A percentile compares a stretch with the other conserved stretches of the same genome.
Conservation (phyloP, 2,113 vertebrate genomes). For the Chaetorhynchus papuensis region DNA sequence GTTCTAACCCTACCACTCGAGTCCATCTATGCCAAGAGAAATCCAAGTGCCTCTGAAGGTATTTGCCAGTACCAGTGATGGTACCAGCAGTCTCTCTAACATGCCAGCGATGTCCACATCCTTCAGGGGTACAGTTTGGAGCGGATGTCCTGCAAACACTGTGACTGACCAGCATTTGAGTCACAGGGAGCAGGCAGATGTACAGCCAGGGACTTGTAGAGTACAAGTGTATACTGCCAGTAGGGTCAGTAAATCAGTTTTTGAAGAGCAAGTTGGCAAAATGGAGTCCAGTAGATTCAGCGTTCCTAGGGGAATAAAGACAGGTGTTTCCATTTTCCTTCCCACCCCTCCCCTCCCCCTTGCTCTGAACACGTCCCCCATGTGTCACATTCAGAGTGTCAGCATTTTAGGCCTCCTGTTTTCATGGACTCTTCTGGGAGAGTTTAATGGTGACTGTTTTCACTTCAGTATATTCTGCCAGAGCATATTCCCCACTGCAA, state of each 20-base stretch:
- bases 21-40: neutral
- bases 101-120: neutral
- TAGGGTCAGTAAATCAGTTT: neutral
- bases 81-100: neutral
- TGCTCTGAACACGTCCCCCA: neutral
- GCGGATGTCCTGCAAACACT: neutral
- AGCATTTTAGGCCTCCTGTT: conserved; percentile 17
- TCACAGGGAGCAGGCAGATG: neutral
- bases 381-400: conserved; percentile 66
- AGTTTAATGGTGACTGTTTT: conserved; percentile 94
- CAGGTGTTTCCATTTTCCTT: neutral
- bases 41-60: neutral
- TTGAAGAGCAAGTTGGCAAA: neutral
- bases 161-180: neutral
- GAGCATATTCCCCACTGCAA: conserved; percentile 88
- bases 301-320: conserved; percentile 34
- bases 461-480: conserved; percentile 91
- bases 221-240: neutral
- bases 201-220: neutral
- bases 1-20: neutral
- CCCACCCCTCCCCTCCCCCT: neutral
- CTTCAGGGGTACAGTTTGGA: conserved; percentile 1
- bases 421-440: conserved; percentile 79
- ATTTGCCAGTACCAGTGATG: neutral
- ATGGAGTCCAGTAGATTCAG: conserved; percentile 29